Conservation (phyloP, 1,140 invertebrate species). For the Lordiphosa clarofinis region DNA sequence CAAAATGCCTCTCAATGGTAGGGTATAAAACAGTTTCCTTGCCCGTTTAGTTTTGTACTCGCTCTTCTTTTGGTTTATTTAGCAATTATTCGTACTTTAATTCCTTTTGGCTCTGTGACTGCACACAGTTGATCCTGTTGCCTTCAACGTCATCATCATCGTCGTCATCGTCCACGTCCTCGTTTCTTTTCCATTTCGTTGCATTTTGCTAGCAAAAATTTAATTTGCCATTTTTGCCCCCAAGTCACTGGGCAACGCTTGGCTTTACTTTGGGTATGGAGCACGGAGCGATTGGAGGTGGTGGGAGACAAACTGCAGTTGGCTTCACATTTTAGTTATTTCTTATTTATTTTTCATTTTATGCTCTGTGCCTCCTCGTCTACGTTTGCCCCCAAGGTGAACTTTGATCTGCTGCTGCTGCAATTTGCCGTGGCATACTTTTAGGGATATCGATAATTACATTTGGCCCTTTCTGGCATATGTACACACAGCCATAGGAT, state of each 20-base stretch:
- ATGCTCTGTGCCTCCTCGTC: slow-evolving; percentile 62
- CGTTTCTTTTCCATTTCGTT: slow-evolving; percentile 57
- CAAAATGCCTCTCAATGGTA: too few species aligned
- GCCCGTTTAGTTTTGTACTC: neutral
- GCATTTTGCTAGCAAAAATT: slow-evolving; percentile 63
- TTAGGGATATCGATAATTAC: slow-evolving; percentile 9
- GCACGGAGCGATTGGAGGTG: neutral
- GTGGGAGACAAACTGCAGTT: slow-evolving; percentile 50
- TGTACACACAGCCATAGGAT: neutral
- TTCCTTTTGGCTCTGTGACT: slow-evolving; percentile 45
- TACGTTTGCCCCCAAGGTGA: slow-evolving; percentile 50
- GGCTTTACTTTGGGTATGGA: slow-evolving; percentile 5
- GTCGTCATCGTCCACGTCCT: slow-evolving; percentile 7
- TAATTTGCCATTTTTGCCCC: slow-evolving; percentile 67
- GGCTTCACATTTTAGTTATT: slow-evolving; percentile 56
- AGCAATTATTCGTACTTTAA: slow-evolving; percentile 48
- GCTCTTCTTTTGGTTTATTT: slow-evolving; percentile 33
- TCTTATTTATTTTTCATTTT: slow-evolving; percentile 77
- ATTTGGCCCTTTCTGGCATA: neutral
- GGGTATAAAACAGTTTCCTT: too few species aligned
- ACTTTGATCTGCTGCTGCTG: slow-evolving; percentile 57
- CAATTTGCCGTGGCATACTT: slow-evolving; percentile 19
- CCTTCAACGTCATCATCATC: slow-evolving; percentile 8
- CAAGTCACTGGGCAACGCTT: slow-evolving; percentile 45
- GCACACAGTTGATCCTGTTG: slow-evolving; percentile 30